A percentile compares a stretch with the other conserved stretches of the same genome.
phyloP scores from a whole-genome alignment of 2,888 invertebrate species.

The Aplocera efformata region DNA sequence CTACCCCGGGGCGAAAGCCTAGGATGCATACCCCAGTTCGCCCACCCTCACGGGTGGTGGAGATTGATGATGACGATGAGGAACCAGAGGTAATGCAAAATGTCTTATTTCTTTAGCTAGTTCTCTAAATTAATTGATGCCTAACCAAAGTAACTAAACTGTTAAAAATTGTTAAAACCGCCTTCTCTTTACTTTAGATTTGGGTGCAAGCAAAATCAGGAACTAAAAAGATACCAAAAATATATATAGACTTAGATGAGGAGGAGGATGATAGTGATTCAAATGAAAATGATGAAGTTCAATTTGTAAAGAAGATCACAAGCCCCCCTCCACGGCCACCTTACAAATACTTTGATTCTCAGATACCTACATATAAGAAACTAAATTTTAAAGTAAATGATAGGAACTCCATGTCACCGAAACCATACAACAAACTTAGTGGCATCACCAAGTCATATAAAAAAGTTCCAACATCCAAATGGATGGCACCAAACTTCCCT shows the following conservation, averaged over 20 bases:
- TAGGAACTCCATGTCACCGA: slow-evolving; percentile 48
- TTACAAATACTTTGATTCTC: slow-evolving; percentile 51
- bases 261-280: slow-evolving; percentile 43
- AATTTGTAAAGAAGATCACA: slow-evolving; percentile 60
- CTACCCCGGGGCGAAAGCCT: slow-evolving; percentile 50
- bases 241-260: slow-evolving; percentile 60
- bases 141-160: too few relatives aligned
- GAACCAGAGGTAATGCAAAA: slow-evolving; percentile 47
- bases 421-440: slow-evolving; percentile 53
- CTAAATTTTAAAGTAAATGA: slow-evolving; percentile 51
- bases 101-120: too few relatives aligned
- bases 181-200: slow-evolving; percentile 47
- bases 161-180: neutral
- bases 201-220: slow-evolving; percentile 52
- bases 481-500: slow-evolving; percentile 40
- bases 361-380: slow-evolving; percentile 50
- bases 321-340: slow-evolving; percentile 50
- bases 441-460: slow-evolving; percentile 66
- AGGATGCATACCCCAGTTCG: slow-evolving; percentile 54
- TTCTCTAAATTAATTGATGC: too few relatives aligned
- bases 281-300: slow-evolving; percentile 54
- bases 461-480: slow-evolving; percentile 43
- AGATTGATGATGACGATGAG: slow-evolving; percentile 55
- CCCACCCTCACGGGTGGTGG: slow-evolving; percentile 52
- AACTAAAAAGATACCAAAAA: slow-evolving; percentile 47